Conservation (phyloP, 2,113 vertebrate genomes). For the Cricetomys ansorgei region DNA sequence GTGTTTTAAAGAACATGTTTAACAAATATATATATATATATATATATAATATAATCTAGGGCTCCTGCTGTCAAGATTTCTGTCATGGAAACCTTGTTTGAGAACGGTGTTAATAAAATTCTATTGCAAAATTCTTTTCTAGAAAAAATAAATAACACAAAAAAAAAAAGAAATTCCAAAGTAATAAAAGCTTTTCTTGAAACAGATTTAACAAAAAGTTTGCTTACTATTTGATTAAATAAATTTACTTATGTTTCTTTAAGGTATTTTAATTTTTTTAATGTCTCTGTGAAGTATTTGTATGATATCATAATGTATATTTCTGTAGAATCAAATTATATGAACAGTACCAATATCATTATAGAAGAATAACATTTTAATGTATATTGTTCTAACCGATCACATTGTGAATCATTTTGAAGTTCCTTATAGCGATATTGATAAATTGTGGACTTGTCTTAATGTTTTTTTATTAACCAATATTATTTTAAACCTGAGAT, state of each 20-base stretch:
- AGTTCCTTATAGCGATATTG: constrained; percentile 98
- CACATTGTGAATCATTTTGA: constrained; percentile 96
- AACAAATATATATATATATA: too few relatives aligned
- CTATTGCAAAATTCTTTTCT: constrained; percentile 88
- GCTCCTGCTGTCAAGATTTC: constrained; percentile 87
- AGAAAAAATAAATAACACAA: constrained; percentile 83
- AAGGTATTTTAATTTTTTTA: constrained; percentile 91
- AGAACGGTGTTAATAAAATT: constrained; percentile 86
- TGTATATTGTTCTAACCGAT: constrained; percentile 91
- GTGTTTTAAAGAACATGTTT: constrained; percentile 81
- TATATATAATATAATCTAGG: constrained; percentile 76
- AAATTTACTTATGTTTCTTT: constrained; percentile 90
- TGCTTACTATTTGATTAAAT: constrained; percentile 88
- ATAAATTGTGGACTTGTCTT: constrained; percentile 98
- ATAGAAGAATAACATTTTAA: constrained; percentile 90
- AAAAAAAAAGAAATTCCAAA: constrained; percentile 86
- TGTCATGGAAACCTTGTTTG: constrained; percentile 86
- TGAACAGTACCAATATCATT: constrained; percentile 88
- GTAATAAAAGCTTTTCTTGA: constrained; percentile 89
- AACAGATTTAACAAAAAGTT: constrained; percentile 84
- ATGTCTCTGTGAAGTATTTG: constrained; percentile 91
- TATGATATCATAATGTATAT: constrained; percentile 91
- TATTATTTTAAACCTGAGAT: constrained; percentile 92
- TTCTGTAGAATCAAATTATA: constrained; percentile 91
- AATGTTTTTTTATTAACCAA: constrained; percentile 98